phyloP scores from a whole-genome alignment of 1,140 invertebrate species.

The Sitobion miscanthi region DNA sequence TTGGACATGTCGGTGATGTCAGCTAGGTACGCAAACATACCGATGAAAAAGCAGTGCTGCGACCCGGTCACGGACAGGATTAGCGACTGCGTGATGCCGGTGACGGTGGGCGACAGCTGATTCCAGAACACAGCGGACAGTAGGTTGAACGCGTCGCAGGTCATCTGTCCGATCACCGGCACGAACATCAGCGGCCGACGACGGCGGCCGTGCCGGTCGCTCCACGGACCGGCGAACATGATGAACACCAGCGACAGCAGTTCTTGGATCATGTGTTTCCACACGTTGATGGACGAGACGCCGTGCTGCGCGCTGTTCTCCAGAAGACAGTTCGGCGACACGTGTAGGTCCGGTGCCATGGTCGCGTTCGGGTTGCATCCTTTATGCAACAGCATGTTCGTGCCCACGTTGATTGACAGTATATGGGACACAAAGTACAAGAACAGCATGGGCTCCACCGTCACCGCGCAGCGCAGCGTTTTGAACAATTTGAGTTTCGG shows the following conservation, averaged over 20 bases:
- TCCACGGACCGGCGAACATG: slow-evolving; percentile 61
- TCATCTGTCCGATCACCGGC: slow-evolving; percentile 60
- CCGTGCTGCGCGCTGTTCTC: slow-evolving; percentile 30
- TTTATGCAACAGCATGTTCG: slow-evolving; percentile 45
- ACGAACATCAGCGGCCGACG: slow-evolving; percentile 64
- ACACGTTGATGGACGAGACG: slow-evolving; percentile 42
- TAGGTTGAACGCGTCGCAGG: background rate
- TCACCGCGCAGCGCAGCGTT: background rate
- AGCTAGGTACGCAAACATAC: slow-evolving; percentile 35
- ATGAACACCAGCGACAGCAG: slow-evolving; percentile 35
- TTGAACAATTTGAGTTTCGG: background rate
- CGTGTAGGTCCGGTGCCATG: background rate
- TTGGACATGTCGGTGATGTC: slow-evolving; percentile 39
- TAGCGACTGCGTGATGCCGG: background rate
- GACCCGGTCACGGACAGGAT: background rate
- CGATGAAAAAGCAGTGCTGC: slow-evolving; percentile 31
- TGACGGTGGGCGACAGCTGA: background rate
- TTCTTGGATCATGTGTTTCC: slow-evolving; percentile 22
- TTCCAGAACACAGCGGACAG: slow-evolving; percentile 27
- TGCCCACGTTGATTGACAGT: background rate
- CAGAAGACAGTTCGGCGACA: background rate
- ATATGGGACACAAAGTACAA: background rate
- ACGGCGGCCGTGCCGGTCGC: slow-evolving; percentile 60
- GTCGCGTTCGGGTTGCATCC: slow-evolving; percentile 39
- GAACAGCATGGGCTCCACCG: slow-evolving; percentile 45